phyloP scores from a whole-genome alignment of 37 sponge, comb jelly and placozoan genomes.

The Eunapius fragilis region DNA sequence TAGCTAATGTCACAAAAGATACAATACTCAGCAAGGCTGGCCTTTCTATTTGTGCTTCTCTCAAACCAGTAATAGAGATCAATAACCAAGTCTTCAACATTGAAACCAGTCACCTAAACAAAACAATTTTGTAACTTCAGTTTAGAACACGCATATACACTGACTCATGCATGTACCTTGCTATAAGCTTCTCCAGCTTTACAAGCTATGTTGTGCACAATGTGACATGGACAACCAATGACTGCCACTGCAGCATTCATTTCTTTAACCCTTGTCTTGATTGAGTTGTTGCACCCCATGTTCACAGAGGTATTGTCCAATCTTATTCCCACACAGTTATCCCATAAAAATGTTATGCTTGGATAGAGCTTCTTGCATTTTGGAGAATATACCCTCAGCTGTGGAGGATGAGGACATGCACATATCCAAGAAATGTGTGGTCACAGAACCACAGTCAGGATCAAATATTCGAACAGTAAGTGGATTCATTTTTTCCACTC shows the following conservation, averaged over 20 bases:
- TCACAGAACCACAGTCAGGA: slow-evolving; percentile 11
- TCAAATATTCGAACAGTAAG: slow-evolving; percentile 43
- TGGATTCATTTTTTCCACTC: slow-evolving; percentile 46
- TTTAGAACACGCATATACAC: not conserved
- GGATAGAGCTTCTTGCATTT: slow-evolving; percentile 47
- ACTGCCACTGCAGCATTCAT: slow-evolving; percentile 5
- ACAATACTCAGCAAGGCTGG: slow-evolving; percentile 31
- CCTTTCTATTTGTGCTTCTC: slow-evolving; percentile 56
- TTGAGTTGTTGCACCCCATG: slow-evolving; percentile 45
- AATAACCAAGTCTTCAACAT: slow-evolving; percentile 51
- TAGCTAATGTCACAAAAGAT: slow-evolving; percentile 37
- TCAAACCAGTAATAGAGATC: slow-evolving; percentile 56
- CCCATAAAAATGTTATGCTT: slow-evolving; percentile 37
- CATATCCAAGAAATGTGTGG: slow-evolving; percentile 45
- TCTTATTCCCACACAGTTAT: slow-evolving; percentile 43
- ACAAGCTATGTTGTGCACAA: slow-evolving; percentile 12
- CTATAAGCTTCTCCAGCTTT: slow-evolving; percentile 38
- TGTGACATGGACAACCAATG: not conserved
- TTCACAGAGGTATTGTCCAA: slow-evolving; percentile 59
- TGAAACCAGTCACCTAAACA: slow-evolving; percentile 22
- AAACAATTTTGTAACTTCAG: not conserved
- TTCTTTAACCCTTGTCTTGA: slow-evolving; percentile 38
- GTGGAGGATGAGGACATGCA: slow-evolving; percentile 52
- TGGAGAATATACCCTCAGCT: slow-evolving; percentile 47
- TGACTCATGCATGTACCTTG: slow-evolving; percentile 20